Conservation (phyloP, 2,797 vertebrate species). For the Acanthopagrus latus region DNA sequence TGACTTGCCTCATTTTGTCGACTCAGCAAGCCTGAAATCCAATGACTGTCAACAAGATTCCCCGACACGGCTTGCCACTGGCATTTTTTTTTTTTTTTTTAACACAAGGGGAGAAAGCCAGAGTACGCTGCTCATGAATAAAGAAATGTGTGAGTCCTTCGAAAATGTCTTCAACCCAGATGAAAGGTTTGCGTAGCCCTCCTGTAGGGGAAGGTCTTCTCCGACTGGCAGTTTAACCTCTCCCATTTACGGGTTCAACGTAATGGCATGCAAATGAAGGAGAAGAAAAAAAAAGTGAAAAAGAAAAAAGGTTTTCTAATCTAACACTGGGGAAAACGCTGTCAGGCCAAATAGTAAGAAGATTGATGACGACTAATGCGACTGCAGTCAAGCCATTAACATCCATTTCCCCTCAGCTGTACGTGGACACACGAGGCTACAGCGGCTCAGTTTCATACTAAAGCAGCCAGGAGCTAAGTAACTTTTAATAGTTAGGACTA, state of each 20-base stretch:
- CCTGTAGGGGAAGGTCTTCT: constrained; percentile 14
- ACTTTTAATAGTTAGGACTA: constrained; percentile 20
- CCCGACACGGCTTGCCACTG: constrained; percentile 1
- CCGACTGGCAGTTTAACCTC: constrained; percentile 45
- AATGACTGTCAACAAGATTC: constrained; percentile 48
- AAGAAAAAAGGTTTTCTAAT: constrained; percentile 36
- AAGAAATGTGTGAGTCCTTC: constrained; percentile 31
- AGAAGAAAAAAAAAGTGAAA: neutral
- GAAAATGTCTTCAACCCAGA: constrained; percentile 1
- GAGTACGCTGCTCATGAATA: constrained; percentile 42
- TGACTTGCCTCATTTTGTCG: constrained; percentile 44
- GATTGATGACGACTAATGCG: constrained; percentile 57
- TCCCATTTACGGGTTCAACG: constrained; percentile 24
- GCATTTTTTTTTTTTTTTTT: constrained; percentile 20
- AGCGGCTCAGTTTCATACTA: constrained; percentile 18
- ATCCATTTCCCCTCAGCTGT: constrained; percentile 28
- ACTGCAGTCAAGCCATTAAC: constrained; percentile 51
- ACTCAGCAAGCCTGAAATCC: constrained; percentile 66
- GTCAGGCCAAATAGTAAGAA: constrained; percentile 43
- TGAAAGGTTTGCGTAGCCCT: constrained; percentile 17
- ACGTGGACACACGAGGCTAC: constrained; percentile 20
- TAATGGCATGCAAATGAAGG: constrained; percentile 59
- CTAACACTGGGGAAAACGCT: constrained; percentile 28
- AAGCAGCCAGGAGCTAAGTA: constrained; percentile 29
- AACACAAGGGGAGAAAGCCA: constrained; percentile 17